These are phyloP conservation scores for Mesorhabditis spiculigera DNA, from an alignment of 2,888 invertebrate genomes.

Conservation along the genomic window DNA sequence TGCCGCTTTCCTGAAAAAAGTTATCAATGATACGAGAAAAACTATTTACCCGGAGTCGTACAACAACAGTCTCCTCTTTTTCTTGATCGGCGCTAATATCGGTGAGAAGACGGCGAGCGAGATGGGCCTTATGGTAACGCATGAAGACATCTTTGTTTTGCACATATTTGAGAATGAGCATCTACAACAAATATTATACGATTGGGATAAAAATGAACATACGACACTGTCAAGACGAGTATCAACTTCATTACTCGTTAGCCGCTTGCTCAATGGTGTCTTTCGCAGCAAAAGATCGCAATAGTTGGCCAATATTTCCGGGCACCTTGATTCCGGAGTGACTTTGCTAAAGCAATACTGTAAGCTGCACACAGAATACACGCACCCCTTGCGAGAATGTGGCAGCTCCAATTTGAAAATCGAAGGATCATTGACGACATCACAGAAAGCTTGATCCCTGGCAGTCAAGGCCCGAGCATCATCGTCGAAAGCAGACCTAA, in stretches of 20 bases:
- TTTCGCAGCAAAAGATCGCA: conserved; percentile 97
- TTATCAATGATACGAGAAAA: neutral
- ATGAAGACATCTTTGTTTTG: conserved; percentile 99
- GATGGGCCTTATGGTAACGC: conserved; percentile 96
- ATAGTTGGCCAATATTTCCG: conserved; percentile 95
- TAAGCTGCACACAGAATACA: neutral
- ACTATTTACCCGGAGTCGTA: conserved; percentile 71
- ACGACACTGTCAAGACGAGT: conserved; percentile 83
- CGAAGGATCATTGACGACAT: conserved; percentile 93
- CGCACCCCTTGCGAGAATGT: conserved; percentile 18
- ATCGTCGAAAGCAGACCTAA: conserved; percentile 87
- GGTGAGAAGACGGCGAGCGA: conserved; percentile 88
- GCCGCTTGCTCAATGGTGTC: conserved; percentile 88
- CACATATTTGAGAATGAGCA: conserved; percentile 95
- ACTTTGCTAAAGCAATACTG: conserved; percentile 14
- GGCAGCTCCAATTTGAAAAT: conserved; percentile 72
- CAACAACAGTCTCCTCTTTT: conserved; percentile 98
- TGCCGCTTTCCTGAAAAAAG: conserved; percentile 82
- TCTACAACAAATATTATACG: conserved; percentile 48
- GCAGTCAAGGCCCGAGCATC: conserved; percentile 96
- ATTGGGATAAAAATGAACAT: conserved; percentile 47
- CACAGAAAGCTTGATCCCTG: conserved; percentile 60
- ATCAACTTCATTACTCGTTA: conserved; percentile 95
- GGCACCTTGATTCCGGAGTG: conserved; percentile 83
- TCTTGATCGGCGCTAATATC: conserved; percentile 98